Base-by-base conservation (phyloP, 2,888 invertebrate species). In the Acholoe squamosa region DNA sequence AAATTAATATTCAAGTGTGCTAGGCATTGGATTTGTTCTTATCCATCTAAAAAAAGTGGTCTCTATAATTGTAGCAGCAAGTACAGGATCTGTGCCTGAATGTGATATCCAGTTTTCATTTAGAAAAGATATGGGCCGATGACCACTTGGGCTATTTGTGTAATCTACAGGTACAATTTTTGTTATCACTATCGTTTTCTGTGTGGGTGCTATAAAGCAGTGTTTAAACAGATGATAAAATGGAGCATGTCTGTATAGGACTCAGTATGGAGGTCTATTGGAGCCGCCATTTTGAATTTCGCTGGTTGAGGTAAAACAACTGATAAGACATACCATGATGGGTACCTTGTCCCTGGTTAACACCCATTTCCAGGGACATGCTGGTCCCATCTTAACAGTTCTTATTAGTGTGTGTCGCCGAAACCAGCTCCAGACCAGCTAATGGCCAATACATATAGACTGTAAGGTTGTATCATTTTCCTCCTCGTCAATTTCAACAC, bases 1-100 rank as follows among this genome's bases (percentile, higher is more conserved):
- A 14, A 71, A 71, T 71, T 71, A 71, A 71, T 71, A 71, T 71
- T 71, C 71, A 71, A 14, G 71, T 71, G 25, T 28, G 28, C 28
- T 71, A 71, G 71, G 28, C 28, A 14, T 28, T 28, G 25, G 12
- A 25, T 71, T 71, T 71, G 71, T 71, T 71, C 71, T 3, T 28
- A 0, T 28, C 71, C 71, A 71, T n/a, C 14, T n/a, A 61, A 61
- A 61, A n/a, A 61, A 3, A n/a, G 1, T 3, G 5, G 71, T 0
- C 16, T 22, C 71, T 71, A 0, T 71, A 22, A 71, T 25, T n/a
- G 28, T 71, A 25, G 14, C 14, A 14, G 71, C 3, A 25, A 0
- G 71, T 25, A 25, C 28, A 25, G n/a, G 71, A 71, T 14, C 14
- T n/a, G 1, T 71, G 19, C 19, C 7, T 71, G 3, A 71, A 71